Evolutionary conservation across 2,113 vertebrate species (phyloP), one percentile per base, ranked within the genome.

Genomic region (Atrichornis clamosus): DNA sequence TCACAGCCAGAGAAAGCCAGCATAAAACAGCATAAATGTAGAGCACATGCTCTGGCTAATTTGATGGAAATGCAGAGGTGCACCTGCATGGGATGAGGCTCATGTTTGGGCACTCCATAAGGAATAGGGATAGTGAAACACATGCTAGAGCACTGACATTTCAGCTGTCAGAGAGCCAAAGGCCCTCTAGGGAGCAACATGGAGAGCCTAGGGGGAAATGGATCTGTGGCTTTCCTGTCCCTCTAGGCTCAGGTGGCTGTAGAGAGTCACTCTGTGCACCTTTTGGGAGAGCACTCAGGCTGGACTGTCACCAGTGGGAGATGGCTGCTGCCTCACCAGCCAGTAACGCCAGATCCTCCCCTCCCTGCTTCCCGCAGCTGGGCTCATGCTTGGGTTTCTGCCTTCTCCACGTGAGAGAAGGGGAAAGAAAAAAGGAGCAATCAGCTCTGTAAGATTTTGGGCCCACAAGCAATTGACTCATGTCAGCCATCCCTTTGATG

Each of bases 401-500:
- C n/a, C 41, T 91, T 86, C 37, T 67, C 27, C 78, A 47, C 0
- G 2, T 49, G 52, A 72, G 22, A 70, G 37, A 27, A 26, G 24
- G 6, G 11, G 13, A 9, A 1, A 6, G 23, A 10, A n/a, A 30
- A 44, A 79, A 44, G 15, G 33, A 73, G 21, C 12, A 87, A 89
- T 58, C 79, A 93, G n/a, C 37, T 69, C 49, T 78, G 62, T 42
- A 87, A 67, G 46, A 67, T 85, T 89, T 79, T 53, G 63, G 47
- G 50, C 78, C 68, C 79, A 92, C 0, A 0, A 94, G 75, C 50
- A 60, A 81, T 50, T 83, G 91, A 85, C 82, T 96, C 49, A 63
- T 82, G 58, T 91, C 89, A 94, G 74, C 74, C 53, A 27, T 76
- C n/a, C 46, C 84, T 97, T 95, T 96, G 96, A 96, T 91, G 84